A percentile compares a stretch with the other conserved stretches of the same genome.
Evolutionary conservation across 2,113 vertebrate genomes (phyloP).

Genomic region (Galemys pyrenaicus): DNA sequence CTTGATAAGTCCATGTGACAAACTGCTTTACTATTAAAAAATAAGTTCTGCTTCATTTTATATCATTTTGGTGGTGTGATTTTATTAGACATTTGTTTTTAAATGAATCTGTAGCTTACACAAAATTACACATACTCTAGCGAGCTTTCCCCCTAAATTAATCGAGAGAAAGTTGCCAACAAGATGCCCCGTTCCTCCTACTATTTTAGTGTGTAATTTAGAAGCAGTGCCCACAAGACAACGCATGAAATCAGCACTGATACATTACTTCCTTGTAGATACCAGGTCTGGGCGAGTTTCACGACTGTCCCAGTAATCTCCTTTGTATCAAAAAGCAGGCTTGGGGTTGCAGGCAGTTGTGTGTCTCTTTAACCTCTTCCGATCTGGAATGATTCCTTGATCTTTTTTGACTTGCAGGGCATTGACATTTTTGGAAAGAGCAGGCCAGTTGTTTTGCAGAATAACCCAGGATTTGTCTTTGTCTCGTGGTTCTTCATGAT

Average conservation of each 20-base stretch:
- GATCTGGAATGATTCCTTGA: neutral
- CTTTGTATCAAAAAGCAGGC: neutral
- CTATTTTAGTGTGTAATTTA: neutral
- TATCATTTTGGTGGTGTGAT: neutral
- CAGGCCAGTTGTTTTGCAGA: neutral
- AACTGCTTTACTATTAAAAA: neutral
- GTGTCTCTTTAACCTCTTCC: neutral
- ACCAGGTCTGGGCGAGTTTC: neutral
- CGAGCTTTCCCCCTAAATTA: neutral
- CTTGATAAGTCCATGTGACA: neutral
- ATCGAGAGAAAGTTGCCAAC: neutral
- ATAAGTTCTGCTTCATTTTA: neutral
- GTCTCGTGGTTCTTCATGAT: neutral
- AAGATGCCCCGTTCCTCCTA: neutral
- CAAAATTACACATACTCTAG: neutral
- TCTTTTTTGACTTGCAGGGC: neutral
- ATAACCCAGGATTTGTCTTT: neutral
- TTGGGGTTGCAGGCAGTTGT: neutral
- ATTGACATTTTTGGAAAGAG: neutral
- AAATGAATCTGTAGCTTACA: neutral
- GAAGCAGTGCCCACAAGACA: neutral
- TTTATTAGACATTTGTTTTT: neutral
- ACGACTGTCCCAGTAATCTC: neutral
- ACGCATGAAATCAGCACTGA: neutral
- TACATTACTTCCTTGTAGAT: neutral